phyloP scores from a whole-genome alignment of 2,888 invertebrate species.

The Lithophane semibrunnea region DNA sequence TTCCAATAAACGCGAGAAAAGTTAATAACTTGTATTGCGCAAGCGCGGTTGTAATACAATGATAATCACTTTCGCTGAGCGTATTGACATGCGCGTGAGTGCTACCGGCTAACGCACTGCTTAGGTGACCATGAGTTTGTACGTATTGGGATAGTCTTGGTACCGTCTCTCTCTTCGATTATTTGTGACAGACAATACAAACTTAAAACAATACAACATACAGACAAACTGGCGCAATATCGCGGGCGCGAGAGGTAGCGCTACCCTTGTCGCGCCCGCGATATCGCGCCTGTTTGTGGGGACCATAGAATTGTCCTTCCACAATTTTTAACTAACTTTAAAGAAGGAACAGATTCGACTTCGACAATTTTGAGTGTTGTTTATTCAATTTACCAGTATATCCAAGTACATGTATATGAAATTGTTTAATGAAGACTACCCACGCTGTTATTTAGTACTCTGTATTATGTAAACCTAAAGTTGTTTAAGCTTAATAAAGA shows the following conservation, averaged over 20 bases:
- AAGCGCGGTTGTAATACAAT: constrained; percentile 65
- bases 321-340: no score
- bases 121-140: constrained; percentile 64
- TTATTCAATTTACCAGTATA: no score
- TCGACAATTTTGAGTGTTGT: not conserved
- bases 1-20: constrained; percentile 40
- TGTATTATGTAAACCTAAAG: not conserved
- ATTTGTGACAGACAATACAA: not conserved
- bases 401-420: not conserved
- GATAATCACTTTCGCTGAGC: constrained; percentile 79
- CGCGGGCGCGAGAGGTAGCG: no score
- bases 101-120: constrained; percentile 75
- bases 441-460: not conserved
- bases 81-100: constrained; percentile 68
- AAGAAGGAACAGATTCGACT: not conserved
- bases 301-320: no score
- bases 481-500: not conserved
- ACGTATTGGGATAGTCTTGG: not conserved
- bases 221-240: no score
- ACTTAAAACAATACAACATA: no score
- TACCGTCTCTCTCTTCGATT: not conserved
- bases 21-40: constrained; percentile 57
- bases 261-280: no score
- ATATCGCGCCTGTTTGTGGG: no score
- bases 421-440: not conserved